These are phyloP conservation scores for Sarcophaga carnaria DNA, from an alignment of 2,888 invertebrate species.

Conservation along the genomic window DNA sequence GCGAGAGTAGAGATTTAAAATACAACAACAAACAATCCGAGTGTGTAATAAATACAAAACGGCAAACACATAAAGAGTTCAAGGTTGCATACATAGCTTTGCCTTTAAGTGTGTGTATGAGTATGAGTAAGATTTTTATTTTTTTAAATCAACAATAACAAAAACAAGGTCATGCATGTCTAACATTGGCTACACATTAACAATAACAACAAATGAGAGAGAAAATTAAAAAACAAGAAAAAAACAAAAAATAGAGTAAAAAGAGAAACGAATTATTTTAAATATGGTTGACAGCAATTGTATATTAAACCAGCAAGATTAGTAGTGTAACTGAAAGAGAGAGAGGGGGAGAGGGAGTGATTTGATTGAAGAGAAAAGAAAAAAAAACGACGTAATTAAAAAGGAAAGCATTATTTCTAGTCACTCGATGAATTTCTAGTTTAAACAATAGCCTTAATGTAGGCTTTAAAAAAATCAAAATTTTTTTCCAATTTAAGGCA, in stretches of 20 bases:
- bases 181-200: slow-evolving; percentile 17
- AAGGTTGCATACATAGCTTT: slow-evolving; percentile 15
- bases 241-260: background rate
- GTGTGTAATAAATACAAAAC: slow-evolving; percentile 28
- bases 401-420: slow-evolving; percentile 7
- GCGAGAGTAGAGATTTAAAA: background rate
- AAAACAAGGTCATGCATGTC: slow-evolving; percentile 50
- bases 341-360: background rate
- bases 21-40: too few species aligned
- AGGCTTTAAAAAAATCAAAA: background rate
- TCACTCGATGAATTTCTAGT: too few species aligned
- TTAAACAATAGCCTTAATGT: background rate
- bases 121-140: background rate
- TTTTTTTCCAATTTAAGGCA: too few species aligned
- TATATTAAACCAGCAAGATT: background rate
- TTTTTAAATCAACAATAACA: slow-evolving; percentile 35
- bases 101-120: background rate
- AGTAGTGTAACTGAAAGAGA: too few species aligned
- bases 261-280: slow-evolving; percentile 7
- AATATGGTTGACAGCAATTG: slow-evolving; percentile 9
- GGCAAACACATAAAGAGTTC: slow-evolving; percentile 52
- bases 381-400: slow-evolving; percentile 24
- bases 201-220: slow-evolving; percentile 1
- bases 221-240: slow-evolving; percentile 1
- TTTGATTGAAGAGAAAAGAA: background rate